These are phyloP conservation scores for Ctenoplectra terminalis DNA, from an alignment of 1,140 invertebrate species.

Conservation along the genomic window DNA sequence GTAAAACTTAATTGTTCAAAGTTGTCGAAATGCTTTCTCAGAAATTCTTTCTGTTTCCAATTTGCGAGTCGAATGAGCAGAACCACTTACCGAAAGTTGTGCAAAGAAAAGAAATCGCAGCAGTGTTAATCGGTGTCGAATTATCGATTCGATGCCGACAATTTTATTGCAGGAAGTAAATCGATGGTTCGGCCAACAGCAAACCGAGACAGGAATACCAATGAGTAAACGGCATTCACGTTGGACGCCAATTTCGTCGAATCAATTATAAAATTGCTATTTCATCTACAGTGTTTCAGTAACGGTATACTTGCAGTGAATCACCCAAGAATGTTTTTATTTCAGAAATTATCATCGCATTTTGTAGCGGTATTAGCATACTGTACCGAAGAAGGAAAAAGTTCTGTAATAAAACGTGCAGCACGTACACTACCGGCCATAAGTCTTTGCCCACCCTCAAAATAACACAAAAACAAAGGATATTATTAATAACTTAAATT, in stretches of 20 bases:
- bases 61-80: too few species aligned
- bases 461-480: too few species aligned
- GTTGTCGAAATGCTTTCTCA: neutral
- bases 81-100: neutral
- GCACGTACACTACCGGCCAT: too few species aligned
- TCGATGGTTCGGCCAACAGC: slow-evolving; percentile 17
- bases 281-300: too few species aligned
- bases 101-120: neutral
- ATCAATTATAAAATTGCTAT: slow-evolving; percentile 27
- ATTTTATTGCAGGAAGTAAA: slow-evolving; percentile 40
- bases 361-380: too few species aligned
- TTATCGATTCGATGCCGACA: slow-evolving; percentile 16
- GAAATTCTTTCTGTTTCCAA: neutral
- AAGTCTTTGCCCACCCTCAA: too few species aligned
- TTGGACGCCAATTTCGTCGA: slow-evolving; percentile 5
- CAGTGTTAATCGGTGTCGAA: neutral
- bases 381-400: too few species aligned
- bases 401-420: too few species aligned
- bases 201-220: slow-evolving; percentile 49
- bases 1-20: neutral
- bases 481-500: too few species aligned
- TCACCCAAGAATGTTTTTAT: neutral
- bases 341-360: neutral
- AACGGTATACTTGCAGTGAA: slow-evolving; percentile 15
- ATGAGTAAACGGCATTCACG: slow-evolving; percentile 35